Evolutionary conservation across 2,797 vertebrate genomes (phyloP), one percentile per base, ranked within the genome.

Genomic region (Alectoris magna): DNA sequence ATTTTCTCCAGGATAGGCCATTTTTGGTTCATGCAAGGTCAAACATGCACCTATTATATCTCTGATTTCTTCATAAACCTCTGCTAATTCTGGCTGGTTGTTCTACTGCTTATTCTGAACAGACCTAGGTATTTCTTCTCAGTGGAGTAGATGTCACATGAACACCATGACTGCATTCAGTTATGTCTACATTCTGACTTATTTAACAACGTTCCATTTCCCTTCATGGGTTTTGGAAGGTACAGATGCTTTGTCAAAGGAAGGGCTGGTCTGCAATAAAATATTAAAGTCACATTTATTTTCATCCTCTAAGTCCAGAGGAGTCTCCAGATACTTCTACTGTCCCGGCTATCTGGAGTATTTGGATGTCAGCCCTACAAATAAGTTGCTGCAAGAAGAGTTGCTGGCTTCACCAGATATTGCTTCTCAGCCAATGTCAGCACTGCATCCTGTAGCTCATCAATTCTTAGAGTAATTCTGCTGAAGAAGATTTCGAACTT

Each of bases 41-140:
- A 72, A 7, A 53, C 62, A 74, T 48, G 19, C 46, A 27, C 84
- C 88, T 91, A 68, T 77, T 0, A 0, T 90, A 58, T 93, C 93
- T 94, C 66, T 90, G 94, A 62, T 93, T 95, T 94, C 66, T 91
- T 95, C 78, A 91, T 75, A 69, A 34, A 70, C 16, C 38, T 88
- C 58, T 92, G 72, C 69, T 95, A 16, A 38, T 84, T 93, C 55
- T 55, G 83, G 69, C 88, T 95, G 84, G 76, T 66, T 38, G 53
- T 87, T 69, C 48, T 93, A 48, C 88, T 91, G 91, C n/a, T 93
- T 77, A 19, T 48, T 94, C 71, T 85, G 72, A 87, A 39, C 66
- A 74, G 69, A 87, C 44, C 69, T 84, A 93, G 71, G 84, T 90
- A 89, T 66, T 80, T 62, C 66, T 93, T 38, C 51, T 53, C 26